Percentiles rank a stretch among this genome's conserved stretches.
Conservation (phyloP, 2,113 vertebrate species). For the Carassius auratus region DNA sequence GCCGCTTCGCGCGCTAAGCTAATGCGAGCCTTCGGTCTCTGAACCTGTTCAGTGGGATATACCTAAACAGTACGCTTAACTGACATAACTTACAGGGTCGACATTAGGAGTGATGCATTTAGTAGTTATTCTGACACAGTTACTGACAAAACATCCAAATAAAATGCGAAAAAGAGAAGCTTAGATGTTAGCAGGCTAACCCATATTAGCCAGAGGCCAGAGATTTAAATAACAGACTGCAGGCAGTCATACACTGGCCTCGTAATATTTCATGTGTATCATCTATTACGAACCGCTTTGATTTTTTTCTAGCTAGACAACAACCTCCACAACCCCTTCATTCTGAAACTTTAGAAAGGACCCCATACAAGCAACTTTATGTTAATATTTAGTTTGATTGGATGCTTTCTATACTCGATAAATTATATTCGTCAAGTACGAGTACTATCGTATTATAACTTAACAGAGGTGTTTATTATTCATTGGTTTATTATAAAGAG, state of each 20-base stretch:
- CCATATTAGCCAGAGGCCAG: constrained; percentile 29
- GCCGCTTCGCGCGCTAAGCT: constrained; percentile 43
- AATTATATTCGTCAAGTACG: too few species aligned
- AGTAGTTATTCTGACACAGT: background rate
- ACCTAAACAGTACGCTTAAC: background rate
- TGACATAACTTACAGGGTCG: background rate
- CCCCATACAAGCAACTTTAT: background rate
- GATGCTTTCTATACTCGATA: background rate
- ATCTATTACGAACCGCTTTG: background rate
- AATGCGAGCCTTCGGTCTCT: background rate
- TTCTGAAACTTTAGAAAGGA: background rate
- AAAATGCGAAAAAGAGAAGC: background rate
- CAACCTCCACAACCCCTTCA: background rate
- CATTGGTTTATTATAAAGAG: background rate
- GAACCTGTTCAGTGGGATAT: background rate
- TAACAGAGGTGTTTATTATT: background rate
- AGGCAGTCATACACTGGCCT: background rate
- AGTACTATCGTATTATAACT: background rate
- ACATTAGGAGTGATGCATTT: background rate
- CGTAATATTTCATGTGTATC: background rate
- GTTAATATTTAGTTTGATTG: background rate
- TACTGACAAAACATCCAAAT: background rate
- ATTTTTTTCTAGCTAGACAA: background rate
- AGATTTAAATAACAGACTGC: constrained; percentile 2
- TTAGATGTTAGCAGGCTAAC: constrained; percentile 25